Evolutionary conservation across 2,797 vertebrate genomes (phyloP).

Genomic region (Bradypodion pumilum): DNA sequence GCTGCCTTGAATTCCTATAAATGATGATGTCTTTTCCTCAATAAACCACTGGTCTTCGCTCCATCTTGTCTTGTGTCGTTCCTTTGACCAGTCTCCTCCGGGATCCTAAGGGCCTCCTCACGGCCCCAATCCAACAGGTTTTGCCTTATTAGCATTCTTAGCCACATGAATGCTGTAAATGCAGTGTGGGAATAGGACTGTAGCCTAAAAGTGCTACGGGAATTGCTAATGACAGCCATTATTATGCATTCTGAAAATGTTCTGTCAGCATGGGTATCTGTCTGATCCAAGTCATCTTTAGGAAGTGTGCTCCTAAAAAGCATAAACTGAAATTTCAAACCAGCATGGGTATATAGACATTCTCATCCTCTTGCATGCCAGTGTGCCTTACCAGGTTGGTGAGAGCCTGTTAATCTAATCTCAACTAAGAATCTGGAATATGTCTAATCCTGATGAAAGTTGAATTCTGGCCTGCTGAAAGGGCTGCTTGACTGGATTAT

Average conservation of each 20-base stretch:
- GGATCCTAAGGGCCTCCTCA: no score
- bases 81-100: no score
- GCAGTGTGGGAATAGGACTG: background rate
- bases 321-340: background rate
- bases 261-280: background rate
- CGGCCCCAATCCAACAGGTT: no score
- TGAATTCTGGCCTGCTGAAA: constrained; percentile 23
- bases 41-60: no score
- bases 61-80: no score
- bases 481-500: constrained; percentile 32
- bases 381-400: background rate
- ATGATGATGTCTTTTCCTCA: no score
- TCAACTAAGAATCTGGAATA: constrained; percentile 41
- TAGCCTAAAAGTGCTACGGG: background rate
- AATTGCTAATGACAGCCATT: background rate
- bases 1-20: no score
- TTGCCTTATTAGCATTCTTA: no score
- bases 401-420: constrained; percentile 45
- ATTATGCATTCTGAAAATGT: background rate
- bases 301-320: background rate
- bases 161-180: no score
- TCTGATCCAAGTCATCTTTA: background rate
- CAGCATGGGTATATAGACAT: constrained; percentile 8
- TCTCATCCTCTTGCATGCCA: constrained; percentile 15
- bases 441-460: constrained; percentile 30